Conservation (phyloP, 37 sponge, comb jelly and placozoan species). For the Mnemiopsis leidyi region DNA sequence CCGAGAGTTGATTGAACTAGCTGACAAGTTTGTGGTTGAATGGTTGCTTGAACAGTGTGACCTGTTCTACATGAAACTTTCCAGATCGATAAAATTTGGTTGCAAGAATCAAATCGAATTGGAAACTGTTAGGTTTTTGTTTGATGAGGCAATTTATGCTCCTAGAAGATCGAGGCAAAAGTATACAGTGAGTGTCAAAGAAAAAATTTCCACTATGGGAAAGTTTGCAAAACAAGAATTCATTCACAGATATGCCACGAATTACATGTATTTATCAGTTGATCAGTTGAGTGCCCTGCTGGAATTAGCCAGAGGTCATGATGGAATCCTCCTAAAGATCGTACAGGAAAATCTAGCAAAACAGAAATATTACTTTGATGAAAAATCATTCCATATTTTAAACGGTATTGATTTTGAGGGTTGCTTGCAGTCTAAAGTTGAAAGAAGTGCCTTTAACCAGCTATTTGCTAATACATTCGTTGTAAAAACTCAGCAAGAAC, state of each 20-base stretch:
- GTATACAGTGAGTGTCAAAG: not conserved
- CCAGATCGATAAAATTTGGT: not conserved
- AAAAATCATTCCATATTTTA: not conserved
- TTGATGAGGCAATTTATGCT: not conserved
- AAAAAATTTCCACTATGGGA: not conserved
- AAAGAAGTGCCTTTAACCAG: not conserved
- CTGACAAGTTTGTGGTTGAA: not conserved
- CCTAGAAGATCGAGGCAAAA: not conserved
- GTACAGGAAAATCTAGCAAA: not conserved
- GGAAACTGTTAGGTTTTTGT: not conserved
- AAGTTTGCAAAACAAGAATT: not conserved
- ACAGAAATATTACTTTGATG: not conserved
- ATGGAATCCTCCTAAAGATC: not conserved
- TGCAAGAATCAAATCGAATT: not conserved
- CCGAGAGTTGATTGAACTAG: not conserved
- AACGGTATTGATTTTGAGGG: not conserved
- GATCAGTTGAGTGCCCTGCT: not conserved
- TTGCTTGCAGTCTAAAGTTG: not conserved
- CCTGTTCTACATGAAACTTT: not conserved
- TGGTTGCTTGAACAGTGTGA: slow-evolving; percentile 25
- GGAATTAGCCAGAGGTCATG: not conserved
- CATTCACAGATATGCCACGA: not conserved
- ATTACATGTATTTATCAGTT: not conserved
- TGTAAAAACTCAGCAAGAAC: slow-evolving; percentile 7
- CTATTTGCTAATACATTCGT: not conserved